Evolutionary conservation across 2,888 invertebrate genomes (phyloP), one percentile per base, ranked within the genome.

Genomic region (Noctua janthe): DNA sequence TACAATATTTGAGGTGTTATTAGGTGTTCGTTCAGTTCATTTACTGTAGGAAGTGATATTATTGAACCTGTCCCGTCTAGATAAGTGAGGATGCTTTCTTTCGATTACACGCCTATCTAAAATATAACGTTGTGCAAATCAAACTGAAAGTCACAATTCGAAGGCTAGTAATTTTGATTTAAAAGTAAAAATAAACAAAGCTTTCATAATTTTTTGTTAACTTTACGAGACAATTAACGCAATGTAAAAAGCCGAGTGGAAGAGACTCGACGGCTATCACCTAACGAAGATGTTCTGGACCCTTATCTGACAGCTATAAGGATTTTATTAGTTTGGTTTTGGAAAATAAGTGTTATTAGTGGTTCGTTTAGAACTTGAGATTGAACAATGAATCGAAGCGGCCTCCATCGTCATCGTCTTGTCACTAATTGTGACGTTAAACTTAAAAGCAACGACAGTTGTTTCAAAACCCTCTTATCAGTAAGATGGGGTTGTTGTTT

Each of bases 1-100:
- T 72, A n/a, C 7, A 47, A 79, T 64, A 15, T n/a, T 39, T 51
- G 20, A 47, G 15, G 29, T 35, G 35, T n/a, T 35, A 76, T 72
- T 76, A 29, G 23, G 13, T 56, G 75, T 56, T 43, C 6, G 39
- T 49, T 76, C n/a, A 74, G 35, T 17, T 29, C 29, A 29, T 29
- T 17, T 10, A 35, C 8, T 71, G n/a, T 13, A 71, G 39, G 4
- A 49, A 70, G 29, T 15, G 10, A 13, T 7, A 62, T n/a, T n/a
- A 29, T 70, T n/a, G n/a, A 20, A 66, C 39, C 20, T 59, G 59
- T 54, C 23, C 23, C 20, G 56, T 23, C 3, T 13, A 23, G 10
- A 29, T 29, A 11, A n/a, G 8, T 70, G 10, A 47, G 6, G 71
- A 71, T 39, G 23, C 7, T 35, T 17, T 23, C 2, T 51, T 13